Evolutionary conservation across 2,113 vertebrate genomes (phyloP).

Genomic region (Thamnophis sirtalis): DNA sequence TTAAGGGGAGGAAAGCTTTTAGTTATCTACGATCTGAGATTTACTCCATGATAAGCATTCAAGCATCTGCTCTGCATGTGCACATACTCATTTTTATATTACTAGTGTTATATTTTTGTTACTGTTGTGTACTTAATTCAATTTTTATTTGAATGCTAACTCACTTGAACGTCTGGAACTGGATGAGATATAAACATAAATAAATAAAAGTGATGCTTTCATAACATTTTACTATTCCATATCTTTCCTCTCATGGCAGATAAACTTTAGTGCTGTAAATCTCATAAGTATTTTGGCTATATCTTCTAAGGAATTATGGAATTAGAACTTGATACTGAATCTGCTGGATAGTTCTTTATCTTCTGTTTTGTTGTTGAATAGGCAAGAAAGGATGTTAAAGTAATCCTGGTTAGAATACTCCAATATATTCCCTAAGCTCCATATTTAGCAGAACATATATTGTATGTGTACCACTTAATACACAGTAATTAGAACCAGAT

Average conservation of each 20-base stretch:
- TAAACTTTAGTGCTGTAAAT: not conserved
- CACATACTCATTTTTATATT: not conserved
- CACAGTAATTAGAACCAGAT: not conserved
- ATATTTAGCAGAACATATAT: not conserved
- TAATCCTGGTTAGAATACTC: not conserved
- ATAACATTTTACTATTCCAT: not conserved
- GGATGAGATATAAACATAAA: not conserved
- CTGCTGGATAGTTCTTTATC: not conserved
- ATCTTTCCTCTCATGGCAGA: not conserved
- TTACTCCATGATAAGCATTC: not conserved
- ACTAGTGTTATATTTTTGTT: not conserved
- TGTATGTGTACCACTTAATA: not conserved
- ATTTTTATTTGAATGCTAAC: not conserved
- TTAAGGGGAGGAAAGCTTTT: not conserved
- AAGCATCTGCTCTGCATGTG: not conserved
- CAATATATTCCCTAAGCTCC: not conserved
- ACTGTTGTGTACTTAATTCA: not conserved
- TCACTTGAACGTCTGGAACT: not conserved
- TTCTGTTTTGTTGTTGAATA: not conserved
- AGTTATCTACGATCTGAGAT: not conserved
- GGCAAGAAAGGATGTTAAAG: not conserved
- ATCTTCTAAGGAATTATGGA: not conserved
- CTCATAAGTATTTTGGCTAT: not conserved
- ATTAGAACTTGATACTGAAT: not conserved
- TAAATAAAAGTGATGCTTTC: not conserved